phyloP scores from a whole-genome alignment of 1,140 invertebrate species.

The Sminthurinus signatus region DNA sequence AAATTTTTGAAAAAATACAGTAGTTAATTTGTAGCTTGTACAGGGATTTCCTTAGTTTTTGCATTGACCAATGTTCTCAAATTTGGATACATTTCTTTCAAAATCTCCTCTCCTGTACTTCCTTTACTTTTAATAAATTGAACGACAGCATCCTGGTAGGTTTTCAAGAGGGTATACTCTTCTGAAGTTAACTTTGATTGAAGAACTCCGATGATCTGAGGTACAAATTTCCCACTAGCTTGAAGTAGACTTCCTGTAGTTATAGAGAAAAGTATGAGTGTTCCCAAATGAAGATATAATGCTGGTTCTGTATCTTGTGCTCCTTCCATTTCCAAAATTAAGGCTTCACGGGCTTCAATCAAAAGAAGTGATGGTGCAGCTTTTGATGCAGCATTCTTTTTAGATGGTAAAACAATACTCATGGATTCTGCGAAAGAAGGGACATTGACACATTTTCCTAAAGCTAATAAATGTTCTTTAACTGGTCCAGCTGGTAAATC shows the following conservation, averaged over 20 bases:
- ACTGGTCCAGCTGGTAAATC: conserved; percentile 65
- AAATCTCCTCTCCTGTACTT: conserved; percentile 65
- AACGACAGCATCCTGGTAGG: conserved; percentile 54
- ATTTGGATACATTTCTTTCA: conserved; percentile 11
- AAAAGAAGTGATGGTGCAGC: conserved; percentile 69
- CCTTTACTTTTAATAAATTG: conserved; percentile 81
- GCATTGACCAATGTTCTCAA: conserved; percentile 20
- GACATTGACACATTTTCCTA: conserved; percentile 60
- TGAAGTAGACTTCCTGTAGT: conserved; percentile 75
- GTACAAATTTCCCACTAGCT: conserved; percentile 84
- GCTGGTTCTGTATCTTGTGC: conserved; percentile 64
- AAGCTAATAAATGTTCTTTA: conserved; percentile 70
- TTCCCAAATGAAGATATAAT: conserved; percentile 71
- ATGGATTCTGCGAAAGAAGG: conserved; percentile 75
- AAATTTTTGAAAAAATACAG: too few relatives aligned
- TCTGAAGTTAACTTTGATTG: conserved; percentile 73
- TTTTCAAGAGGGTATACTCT: conserved; percentile 82
- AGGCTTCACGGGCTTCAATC: conserved; percentile 66
- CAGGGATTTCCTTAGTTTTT: neutral
- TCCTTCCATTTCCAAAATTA: conserved; percentile 66
- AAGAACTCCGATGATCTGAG: conserved; percentile 66
- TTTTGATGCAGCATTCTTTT: conserved; percentile 56
- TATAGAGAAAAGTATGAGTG: conserved; percentile 72
- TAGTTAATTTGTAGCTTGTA: too few relatives aligned
- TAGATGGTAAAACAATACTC: conserved; percentile 59